Conservation (phyloP, 2,888 invertebrate species). For the Lysandra bellargus region DNA sequence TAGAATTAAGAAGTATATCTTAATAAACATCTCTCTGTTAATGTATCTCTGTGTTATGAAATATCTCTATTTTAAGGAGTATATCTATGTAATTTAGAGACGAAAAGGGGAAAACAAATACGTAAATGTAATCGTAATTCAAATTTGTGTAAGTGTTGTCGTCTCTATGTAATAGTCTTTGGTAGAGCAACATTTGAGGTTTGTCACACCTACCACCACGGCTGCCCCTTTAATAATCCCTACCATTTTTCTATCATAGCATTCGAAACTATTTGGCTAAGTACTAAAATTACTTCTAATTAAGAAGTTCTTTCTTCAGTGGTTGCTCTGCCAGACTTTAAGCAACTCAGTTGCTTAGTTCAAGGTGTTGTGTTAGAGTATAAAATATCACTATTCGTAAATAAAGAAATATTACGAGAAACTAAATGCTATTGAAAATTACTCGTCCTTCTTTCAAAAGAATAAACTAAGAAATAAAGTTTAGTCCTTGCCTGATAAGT, state of each 20-base stretch:
- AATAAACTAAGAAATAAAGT: not conserved
- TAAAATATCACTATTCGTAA: not conserved
- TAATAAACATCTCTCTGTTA: not conserved
- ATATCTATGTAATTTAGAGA: constrained; percentile 29
- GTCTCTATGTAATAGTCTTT: not conserved
- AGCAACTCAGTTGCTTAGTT: not conserved
- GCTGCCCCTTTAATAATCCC: too few relatives aligned
- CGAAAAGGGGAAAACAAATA: constrained; percentile 75
- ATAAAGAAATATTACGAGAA: not conserved
- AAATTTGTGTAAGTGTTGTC: constrained; percentile 27
- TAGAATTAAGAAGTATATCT: not conserved
- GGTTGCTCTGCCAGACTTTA: not conserved
- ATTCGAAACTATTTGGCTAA: not conserved
- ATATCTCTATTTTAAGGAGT: not conserved
- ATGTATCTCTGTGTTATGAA: not conserved
- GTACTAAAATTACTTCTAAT: not conserved
- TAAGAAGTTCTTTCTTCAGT: not conserved
- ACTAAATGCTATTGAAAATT: not conserved
- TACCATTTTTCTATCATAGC: too few relatives aligned
- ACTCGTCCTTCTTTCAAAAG: not conserved
- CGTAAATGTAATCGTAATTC: constrained; percentile 55
- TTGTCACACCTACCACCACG: not conserved
- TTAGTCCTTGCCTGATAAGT: not conserved
- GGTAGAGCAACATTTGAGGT: not conserved
- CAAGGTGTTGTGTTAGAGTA: not conserved